Evolutionary conservation across 2,113 vertebrate genomes (phyloP).

Genomic region (Recurvirostra avosetta): DNA sequence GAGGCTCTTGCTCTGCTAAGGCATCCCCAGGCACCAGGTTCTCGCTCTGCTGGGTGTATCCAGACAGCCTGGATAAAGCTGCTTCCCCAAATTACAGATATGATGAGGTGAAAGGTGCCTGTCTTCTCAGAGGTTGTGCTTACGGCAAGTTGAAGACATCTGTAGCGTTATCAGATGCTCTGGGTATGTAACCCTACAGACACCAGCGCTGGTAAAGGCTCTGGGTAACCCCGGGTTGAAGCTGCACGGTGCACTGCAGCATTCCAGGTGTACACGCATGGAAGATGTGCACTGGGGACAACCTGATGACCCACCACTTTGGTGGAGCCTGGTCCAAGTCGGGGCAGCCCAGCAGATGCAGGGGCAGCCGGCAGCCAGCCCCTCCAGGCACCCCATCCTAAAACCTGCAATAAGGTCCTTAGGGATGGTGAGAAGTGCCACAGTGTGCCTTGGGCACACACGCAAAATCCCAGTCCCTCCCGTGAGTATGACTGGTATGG

Average conservation of each 20-base stretch:
- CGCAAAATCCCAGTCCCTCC: not conserved
- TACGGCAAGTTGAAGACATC: not conserved
- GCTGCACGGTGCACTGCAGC: not conserved
- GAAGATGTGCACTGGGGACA: not conserved
- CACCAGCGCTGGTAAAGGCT: not conserved
- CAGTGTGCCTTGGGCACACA: not conserved
- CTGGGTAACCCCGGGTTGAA: not conserved
- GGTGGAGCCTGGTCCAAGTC: not conserved
- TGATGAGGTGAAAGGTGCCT: not conserved
- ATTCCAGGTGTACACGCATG: not conserved
- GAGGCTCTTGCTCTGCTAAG: not conserved
- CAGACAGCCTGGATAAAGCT: not conserved
- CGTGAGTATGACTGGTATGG: rapidly evolving
- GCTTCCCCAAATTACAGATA: not conserved
- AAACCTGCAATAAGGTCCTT: not conserved
- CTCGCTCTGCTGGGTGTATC: not conserved
- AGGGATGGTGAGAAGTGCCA: not conserved
- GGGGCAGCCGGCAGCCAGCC: not conserved
- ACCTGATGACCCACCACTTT: not conserved
- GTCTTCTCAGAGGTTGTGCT: not conserved
- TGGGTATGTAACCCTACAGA: not conserved
- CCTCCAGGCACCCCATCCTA: not conserved
- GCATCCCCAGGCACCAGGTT: not conserved
- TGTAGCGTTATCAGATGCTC: not conserved
- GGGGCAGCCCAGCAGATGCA: not conserved